Conservation (phyloP, 2,888 invertebrate genomes). For the Meliscaeva auricollis region DNA sequence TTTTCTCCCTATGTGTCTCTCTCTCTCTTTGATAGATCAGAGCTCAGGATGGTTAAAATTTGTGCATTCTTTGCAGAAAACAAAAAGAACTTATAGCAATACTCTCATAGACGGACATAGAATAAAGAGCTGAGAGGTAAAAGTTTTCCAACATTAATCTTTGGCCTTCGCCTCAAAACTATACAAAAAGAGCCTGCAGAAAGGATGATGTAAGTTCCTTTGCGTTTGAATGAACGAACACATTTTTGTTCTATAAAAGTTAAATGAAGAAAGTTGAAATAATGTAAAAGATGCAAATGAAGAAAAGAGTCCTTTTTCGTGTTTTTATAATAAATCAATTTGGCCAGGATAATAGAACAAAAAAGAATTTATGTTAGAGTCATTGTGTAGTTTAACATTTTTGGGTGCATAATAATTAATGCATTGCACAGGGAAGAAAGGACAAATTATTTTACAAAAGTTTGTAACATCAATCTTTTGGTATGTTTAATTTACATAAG, state of each 20-base stretch:
- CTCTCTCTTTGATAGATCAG: slow-evolving; percentile 12
- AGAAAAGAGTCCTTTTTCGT: slow-evolving; percentile 54
- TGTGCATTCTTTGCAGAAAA: slow-evolving; percentile 52
- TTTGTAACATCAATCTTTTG: background rate
- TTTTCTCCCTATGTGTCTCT: background rate
- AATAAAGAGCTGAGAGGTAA: slow-evolving; percentile 16
- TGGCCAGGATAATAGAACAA: slow-evolving; percentile 57
- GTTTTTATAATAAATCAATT: slow-evolving; percentile 71
- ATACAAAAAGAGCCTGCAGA: slow-evolving; percentile 21
- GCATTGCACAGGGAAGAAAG: background rate
- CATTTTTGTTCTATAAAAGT: slow-evolving; percentile 48
- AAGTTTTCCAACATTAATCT: slow-evolving; percentile 73
- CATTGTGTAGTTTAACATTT: background rate
- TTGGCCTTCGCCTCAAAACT: slow-evolving; percentile 27
- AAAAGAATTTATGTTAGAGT: slow-evolving; percentile 19
- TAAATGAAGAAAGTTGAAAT: slow-evolving; percentile 66
- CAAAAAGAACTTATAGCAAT: background rate
- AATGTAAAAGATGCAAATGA: slow-evolving; percentile 58
- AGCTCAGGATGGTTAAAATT: slow-evolving; percentile 20
- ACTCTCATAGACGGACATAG: background rate
- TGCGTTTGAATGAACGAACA: background rate
- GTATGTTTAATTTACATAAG: too few relatives aligned
- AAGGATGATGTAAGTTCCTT: slow-evolving; percentile 61
- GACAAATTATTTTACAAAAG: background rate
- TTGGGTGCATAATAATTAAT: background rate